Conservation (phyloP, 2,888 invertebrate species). For the Cyaniris semiargus region DNA sequence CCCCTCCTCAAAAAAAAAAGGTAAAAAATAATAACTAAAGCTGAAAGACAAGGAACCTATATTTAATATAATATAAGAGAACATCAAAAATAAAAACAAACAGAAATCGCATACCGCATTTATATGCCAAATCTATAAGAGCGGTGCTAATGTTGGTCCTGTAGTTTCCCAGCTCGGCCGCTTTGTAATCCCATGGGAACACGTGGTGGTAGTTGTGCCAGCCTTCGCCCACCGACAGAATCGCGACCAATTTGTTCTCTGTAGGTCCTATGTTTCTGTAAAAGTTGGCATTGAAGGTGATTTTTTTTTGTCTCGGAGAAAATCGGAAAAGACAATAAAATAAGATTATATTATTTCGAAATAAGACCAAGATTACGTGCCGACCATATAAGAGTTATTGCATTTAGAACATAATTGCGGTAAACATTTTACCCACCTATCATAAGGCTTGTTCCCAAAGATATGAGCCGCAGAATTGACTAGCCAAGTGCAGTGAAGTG, state of each 20-base stretch:
- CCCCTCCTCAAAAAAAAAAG: too few species aligned
- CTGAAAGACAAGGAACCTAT: too few species aligned
- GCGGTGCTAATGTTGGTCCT: constrained; percentile 82
- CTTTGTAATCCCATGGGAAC: constrained; percentile 91
- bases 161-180: constrained; percentile 85
- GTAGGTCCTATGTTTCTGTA: constrained; percentile 84
- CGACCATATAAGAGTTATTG: too few species aligned
- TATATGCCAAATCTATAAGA: constrained; percentile 84
- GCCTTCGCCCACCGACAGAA: constrained; percentile 87
- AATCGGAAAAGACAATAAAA: too few species aligned
- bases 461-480: constrained; percentile 97
- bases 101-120: constrained; percentile 76
- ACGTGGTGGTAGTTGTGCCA: constrained; percentile 95
- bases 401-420: too few species aligned
- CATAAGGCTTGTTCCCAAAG: constrained; percentile 95
- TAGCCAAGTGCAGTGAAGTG: constrained; percentile 93
- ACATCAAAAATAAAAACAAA: not conserved
- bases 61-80: not conserved
- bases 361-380: too few species aligned
- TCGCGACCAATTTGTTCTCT: constrained; percentile 84
- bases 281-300: constrained; percentile 36
- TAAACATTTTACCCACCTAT: constrained; percentile 76
- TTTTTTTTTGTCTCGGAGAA: too few species aligned
- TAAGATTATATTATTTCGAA: too few species aligned
- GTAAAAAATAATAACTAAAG: too few species aligned